Percentiles rank a stretch among this genome's conserved stretches.
These are phyloP conservation scores for Orius insidiosus DNA, from an alignment of 1,140 invertebrate species.

Conservation along the genomic window DNA sequence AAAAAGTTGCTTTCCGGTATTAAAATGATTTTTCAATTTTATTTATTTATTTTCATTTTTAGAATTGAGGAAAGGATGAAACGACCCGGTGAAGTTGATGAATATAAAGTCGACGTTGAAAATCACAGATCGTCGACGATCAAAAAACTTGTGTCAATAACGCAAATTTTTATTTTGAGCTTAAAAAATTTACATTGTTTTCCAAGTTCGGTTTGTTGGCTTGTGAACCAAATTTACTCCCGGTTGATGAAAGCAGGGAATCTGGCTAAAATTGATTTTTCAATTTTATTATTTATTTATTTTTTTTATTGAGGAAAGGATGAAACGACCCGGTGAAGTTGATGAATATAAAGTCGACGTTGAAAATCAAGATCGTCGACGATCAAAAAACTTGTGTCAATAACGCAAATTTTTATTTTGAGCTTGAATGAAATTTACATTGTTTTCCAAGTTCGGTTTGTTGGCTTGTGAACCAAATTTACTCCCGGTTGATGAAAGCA, in stretches of 20 bases:
- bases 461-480: slow-evolving; percentile 60
- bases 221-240: slow-evolving; percentile 56
- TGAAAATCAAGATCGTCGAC: slow-evolving; percentile 57
- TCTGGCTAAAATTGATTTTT: slow-evolving; percentile 41
- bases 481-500: slow-evolving; percentile 45
- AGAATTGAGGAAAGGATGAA: slow-evolving; percentile 54
- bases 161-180: slow-evolving; percentile 65
- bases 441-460: slow-evolving; percentile 76
- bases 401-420: slow-evolving; percentile 66
- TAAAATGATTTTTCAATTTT: slow-evolving; percentile 20
- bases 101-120: slow-evolving; percentile 49
- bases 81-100: slow-evolving; percentile 60
- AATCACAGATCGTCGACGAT: slow-evolving; percentile 63
- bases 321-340: slow-evolving; percentile 64
- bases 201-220: slow-evolving; percentile 64
- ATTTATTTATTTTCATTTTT: slow-evolving; percentile 18
- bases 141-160: slow-evolving; percentile 62
- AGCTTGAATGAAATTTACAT: slow-evolving; percentile 70
- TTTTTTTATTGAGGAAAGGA: no score
- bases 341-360: slow-evolving; percentile 49
- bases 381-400: slow-evolving; percentile 60
- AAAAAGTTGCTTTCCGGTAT: slow-evolving; percentile 53
- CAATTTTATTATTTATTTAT: no score
- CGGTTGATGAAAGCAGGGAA: slow-evolving; percentile 44
- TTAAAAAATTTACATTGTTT: slow-evolving; percentile 82